phyloP scores from a whole-genome alignment of 1,140 invertebrate genomes.

The Drosophila watanabei region DNA sequence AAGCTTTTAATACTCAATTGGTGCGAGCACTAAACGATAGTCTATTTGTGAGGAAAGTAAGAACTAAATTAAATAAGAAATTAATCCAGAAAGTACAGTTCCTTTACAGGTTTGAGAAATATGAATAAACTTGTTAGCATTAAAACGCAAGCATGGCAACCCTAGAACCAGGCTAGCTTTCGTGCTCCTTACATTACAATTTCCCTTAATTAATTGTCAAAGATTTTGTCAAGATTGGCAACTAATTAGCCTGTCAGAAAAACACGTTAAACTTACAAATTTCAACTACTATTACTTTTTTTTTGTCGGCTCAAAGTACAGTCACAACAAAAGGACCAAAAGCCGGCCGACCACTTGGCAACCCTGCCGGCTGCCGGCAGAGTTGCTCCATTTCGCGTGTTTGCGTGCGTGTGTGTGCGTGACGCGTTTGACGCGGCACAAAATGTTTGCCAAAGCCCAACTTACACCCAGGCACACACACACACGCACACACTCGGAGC shows the following conservation, averaged over 20 bases:
- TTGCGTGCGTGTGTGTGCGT: constrained; percentile 46
- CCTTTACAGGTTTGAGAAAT: neutral
- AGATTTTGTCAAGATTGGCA: constrained; percentile 15
- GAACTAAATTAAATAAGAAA: neutral
- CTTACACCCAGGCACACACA: constrained; percentile 27
- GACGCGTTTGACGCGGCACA: constrained; percentile 51
- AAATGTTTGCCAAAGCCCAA: constrained; percentile 53
- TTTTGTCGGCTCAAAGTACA: constrained; percentile 22
- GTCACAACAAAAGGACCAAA: constrained; percentile 21
- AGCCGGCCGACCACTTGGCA: constrained; percentile 14
- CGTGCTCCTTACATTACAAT: neutral
- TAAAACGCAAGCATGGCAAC: no score
- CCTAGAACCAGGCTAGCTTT: neutral
- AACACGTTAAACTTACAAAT: constrained; percentile 20
- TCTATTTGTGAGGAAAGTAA: neutral
- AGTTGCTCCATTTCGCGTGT: constrained; percentile 54
- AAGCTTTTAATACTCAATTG: constrained; percentile 29
- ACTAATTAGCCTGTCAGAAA: constrained; percentile 19
- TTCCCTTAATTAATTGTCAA: constrained; percentile 1
- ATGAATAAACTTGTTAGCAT: neutral
- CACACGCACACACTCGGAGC: neutral
- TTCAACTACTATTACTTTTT: neutral
- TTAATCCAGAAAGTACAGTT: neutral
- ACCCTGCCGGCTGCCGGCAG: constrained; percentile 36
- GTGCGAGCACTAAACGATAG: neutral